A percentile compares a stretch with the other conserved stretches of the same genome.
Conservation (phyloP, 1,140 invertebrate genomes). For the Hydropsyche tenuis region DNA sequence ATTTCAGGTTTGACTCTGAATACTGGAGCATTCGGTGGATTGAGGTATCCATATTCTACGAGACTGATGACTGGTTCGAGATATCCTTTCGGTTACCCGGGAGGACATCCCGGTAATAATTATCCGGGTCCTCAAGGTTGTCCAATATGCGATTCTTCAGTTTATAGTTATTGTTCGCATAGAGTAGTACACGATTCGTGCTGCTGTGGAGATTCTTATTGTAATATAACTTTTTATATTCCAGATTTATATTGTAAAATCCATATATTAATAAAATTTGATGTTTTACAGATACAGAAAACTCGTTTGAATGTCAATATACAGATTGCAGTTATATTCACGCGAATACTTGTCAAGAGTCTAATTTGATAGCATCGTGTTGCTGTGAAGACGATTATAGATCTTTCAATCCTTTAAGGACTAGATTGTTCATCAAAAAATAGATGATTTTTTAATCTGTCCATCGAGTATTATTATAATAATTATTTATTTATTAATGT, state of each 20-base stretch:
- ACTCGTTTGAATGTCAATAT: conserved; percentile 68
- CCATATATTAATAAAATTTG: not conserved
- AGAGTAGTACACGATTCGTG: conserved; percentile 78
- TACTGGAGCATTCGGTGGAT: not conserved
- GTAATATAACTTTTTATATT: conserved; percentile 52
- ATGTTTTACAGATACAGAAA: conserved; percentile 52
- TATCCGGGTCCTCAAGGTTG: conserved; percentile 56
- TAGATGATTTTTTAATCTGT: too few species aligned
- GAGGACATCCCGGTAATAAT: not conserved
- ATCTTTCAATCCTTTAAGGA: conserved; percentile 35
- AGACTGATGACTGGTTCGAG: not conserved
- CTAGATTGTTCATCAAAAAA: conserved; percentile 42
- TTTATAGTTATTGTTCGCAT: conserved; percentile 75
- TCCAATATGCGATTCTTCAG: conserved; percentile 75
- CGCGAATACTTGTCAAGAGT: conserved; percentile 75
- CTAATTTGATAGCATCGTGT: conserved; percentile 72
- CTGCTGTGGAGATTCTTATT: conserved; percentile 69
- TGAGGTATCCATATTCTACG: conserved; percentile 1
- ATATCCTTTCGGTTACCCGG: conserved; percentile 19
- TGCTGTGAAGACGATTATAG: conserved; percentile 67
- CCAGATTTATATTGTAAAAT: not conserved
- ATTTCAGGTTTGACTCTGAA: conserved; percentile 9
- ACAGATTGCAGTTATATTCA: conserved; percentile 75
- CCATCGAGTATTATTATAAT: too few species aligned
- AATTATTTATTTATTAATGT: too few species aligned